These are phyloP conservation scores for Notothenia coriiceps DNA, from an alignment of 2,113 vertebrate species.

Conservation along the genomic window DNA sequence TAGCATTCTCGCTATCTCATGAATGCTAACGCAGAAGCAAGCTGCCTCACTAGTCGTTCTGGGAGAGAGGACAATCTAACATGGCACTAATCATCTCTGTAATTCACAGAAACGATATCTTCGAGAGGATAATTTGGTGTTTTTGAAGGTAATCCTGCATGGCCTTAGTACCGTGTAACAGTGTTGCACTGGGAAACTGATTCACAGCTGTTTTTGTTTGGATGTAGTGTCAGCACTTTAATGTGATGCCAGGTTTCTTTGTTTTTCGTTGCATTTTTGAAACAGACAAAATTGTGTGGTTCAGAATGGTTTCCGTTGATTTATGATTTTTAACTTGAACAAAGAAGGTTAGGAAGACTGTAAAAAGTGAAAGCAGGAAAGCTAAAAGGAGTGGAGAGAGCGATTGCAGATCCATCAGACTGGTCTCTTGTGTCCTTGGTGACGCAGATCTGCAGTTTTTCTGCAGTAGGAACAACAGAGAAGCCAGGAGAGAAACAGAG, in stretches of 20 bases:
- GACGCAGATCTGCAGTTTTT: conserved; percentile 71
- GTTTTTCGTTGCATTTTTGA: conserved; percentile 8
- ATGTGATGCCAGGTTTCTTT: background rate
- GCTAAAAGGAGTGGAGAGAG: conserved; percentile 19
- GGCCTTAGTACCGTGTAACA: background rate
- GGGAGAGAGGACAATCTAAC: conserved; percentile 9
- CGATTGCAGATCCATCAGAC: conserved; percentile 61
- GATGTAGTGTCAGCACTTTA: conserved; percentile 6
- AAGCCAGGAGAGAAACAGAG: conserved; percentile 6
- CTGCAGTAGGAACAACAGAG: conserved; percentile 57
- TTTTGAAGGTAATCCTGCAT: background rate
- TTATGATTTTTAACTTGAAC: background rate
- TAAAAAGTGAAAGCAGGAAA: conserved; percentile 30
- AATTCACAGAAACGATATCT: background rate
- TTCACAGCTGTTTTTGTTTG: background rate
- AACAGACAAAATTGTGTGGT: background rate
- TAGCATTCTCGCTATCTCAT: conserved; percentile 9
- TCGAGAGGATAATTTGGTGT: background rate
- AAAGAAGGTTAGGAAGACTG: conserved; percentile 21
- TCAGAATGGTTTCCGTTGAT: conserved; percentile 3
- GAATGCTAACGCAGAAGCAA: conserved; percentile 29
- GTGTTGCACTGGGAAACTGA: background rate
- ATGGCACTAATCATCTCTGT: conserved; percentile 9
- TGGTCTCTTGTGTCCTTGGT: conserved; percentile 73
- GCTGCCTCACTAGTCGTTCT: background rate